Percentiles rank a stretch among this genome's conserved stretches.
Conservation (phyloP, 1,140 invertebrate species). For the Hycleus cichorii region DNA sequence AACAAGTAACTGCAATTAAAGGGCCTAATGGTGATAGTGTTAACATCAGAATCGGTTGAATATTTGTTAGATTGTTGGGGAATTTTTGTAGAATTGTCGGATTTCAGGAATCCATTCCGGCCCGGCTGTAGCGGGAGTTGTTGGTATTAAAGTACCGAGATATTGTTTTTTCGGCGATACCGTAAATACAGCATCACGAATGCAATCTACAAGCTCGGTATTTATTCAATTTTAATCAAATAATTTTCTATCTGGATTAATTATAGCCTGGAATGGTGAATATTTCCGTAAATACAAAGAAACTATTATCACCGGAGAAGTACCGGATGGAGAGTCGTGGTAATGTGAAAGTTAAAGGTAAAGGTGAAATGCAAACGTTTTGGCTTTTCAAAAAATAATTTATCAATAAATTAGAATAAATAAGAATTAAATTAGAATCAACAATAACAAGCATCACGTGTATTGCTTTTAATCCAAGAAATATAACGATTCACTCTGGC, state of each 20-base stretch:
- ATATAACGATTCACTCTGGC: constrained; percentile 68
- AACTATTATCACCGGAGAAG: constrained; percentile 51
- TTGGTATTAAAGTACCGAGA: constrained; percentile 62
- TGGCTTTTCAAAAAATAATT: constrained; percentile 55
- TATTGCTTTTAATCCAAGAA: constrained; percentile 63
- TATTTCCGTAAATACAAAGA: constrained; percentile 58
- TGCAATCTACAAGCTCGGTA: constrained; percentile 73
- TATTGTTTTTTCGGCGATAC: constrained; percentile 85
- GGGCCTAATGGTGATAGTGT: constrained; percentile 46
- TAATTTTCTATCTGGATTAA: background rate
- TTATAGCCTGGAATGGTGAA: constrained; percentile 50
- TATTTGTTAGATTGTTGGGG: background rate
- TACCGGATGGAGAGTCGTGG: constrained; percentile 61
- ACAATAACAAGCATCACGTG: constrained; percentile 61
- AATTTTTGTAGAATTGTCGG: constrained; percentile 28
- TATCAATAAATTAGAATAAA: constrained; percentile 18
- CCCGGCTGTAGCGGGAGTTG: constrained; percentile 55
- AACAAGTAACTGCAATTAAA: constrained; percentile 48
- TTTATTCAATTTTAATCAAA: constrained; percentile 12
- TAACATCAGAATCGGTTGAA: constrained; percentile 53
- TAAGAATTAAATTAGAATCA: background rate
- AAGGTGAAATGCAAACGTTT: constrained; percentile 78
- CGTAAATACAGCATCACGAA: constrained; percentile 77
- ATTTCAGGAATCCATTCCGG: constrained; percentile 46
- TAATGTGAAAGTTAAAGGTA: constrained; percentile 70